Evolutionary conservation across 2,888 invertebrate species (phyloP).

Genomic region (Apantesis nais): DNA sequence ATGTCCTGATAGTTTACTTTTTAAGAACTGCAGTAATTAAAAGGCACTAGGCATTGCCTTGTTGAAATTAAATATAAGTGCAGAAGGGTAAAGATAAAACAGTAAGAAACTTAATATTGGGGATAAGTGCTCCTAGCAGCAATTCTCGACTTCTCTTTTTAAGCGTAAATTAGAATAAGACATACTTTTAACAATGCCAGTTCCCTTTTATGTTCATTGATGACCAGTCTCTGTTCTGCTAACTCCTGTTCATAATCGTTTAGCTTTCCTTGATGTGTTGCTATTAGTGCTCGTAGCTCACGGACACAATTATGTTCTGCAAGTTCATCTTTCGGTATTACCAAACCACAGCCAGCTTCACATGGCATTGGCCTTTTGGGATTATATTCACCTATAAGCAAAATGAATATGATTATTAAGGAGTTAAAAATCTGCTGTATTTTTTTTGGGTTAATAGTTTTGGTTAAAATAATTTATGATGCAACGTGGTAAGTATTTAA

Average conservation of each 20-base stretch:
- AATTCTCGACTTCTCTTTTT: neutral
- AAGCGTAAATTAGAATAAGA: neutral
- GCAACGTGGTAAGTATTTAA: too few species aligned
- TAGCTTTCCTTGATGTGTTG: constrained; percentile 94
- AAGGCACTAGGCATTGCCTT: neutral
- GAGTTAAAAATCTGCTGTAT: neutral
- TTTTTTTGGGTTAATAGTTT: too few species aligned
- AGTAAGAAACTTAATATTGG: too few species aligned
- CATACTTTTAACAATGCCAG: constrained; percentile 93
- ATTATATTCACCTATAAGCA: constrained; percentile 86
- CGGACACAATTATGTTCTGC: constrained; percentile 97
- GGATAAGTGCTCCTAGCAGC: neutral
- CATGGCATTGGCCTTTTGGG: constrained; percentile 97
- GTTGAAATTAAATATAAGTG: neutral
- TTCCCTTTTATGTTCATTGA: constrained; percentile 96
- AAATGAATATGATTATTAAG: neutral
- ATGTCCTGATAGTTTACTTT: too few species aligned
- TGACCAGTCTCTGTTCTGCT: constrained; percentile 93
- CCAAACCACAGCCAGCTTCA: constrained; percentile 96
- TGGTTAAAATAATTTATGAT: neutral
- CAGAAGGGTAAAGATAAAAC: neutral
- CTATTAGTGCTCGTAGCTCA: constrained; percentile 93
- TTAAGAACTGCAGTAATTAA: neutral
- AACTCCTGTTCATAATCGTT: constrained; percentile 94
- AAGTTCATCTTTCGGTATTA: constrained; percentile 97